These are phyloP conservation scores for Parnassius apollo DNA, from an alignment of 2,888 invertebrate species.

Conservation along the genomic window DNA sequence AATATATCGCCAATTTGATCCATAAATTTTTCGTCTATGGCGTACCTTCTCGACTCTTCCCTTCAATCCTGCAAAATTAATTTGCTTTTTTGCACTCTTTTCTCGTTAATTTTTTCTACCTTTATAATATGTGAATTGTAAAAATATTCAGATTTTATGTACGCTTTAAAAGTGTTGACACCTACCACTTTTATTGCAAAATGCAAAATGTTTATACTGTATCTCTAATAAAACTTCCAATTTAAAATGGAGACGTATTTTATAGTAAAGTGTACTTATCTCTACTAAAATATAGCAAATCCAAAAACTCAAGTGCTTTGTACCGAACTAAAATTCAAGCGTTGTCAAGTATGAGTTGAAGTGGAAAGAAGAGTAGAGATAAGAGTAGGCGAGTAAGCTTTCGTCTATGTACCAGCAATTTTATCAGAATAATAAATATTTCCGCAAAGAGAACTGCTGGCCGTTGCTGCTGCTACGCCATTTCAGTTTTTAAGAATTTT, in stretches of 20 bases:
- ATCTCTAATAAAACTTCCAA: background rate
- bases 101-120: too few species aligned
- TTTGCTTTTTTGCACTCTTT: too few species aligned
- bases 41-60: too few species aligned
- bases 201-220: background rate
- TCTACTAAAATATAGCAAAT: slow-evolving; percentile 1
- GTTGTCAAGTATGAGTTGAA: slow-evolving; percentile 1
- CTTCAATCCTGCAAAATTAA: too few species aligned
- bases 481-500: background rate
- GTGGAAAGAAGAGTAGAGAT: slow-evolving; percentile 2
- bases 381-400: slow-evolving; percentile 18
- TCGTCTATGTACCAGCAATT: slow-evolving; percentile 1
- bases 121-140: too few species aligned
- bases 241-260: too few species aligned
- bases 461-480: background rate
- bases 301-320: slow-evolving; percentile 12
- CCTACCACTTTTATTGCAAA: background rate
- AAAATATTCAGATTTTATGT: too few species aligned
- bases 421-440: background rate
- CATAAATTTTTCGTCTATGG: too few species aligned
- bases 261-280: background rate
- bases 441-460: background rate
- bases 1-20: too few species aligned
- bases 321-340: slow-evolving; percentile 18
- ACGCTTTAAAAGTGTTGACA: background rate